Evolutionary conservation across 2,888 invertebrate species (phyloP).

Genomic region (Pterostichus niger): DNA sequence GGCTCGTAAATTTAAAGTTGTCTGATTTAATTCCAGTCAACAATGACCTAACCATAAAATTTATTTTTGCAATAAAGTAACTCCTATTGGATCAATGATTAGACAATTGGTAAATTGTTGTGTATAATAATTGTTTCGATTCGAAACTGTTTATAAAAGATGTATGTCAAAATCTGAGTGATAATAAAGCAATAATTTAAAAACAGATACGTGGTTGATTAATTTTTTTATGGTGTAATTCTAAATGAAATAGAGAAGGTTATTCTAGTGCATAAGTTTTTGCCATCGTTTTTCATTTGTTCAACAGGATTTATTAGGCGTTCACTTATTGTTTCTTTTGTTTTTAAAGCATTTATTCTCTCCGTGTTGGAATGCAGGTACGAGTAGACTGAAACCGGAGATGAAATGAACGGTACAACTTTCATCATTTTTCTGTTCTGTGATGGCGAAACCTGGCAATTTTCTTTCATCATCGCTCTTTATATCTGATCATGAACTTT

Average conservation of each 20-base stretch:
- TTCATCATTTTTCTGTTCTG: slow-evolving; percentile 32
- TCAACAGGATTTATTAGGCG: slow-evolving; percentile 38
- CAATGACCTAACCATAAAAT: too few species aligned
- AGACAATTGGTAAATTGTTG: too few species aligned
- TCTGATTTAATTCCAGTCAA: too few species aligned
- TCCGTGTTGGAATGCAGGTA: slow-evolving; percentile 42
- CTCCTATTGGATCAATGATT: too few species aligned
- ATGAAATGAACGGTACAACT: slow-evolving; percentile 40
- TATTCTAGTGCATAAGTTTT: slow-evolving; percentile 44
- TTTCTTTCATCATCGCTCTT: slow-evolving; percentile 42
- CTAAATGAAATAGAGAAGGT: slow-evolving; percentile 23
- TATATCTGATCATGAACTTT: slow-evolving; percentile 44
- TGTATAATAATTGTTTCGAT: too few species aligned
- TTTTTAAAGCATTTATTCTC: slow-evolving; percentile 35
- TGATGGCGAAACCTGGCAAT: slow-evolving; percentile 42
- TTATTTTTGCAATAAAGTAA: too few species aligned
- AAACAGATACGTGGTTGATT: not conserved
- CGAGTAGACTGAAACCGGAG: slow-evolving; percentile 35
- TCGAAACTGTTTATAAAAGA: too few species aligned
- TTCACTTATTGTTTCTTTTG: slow-evolving; percentile 45
- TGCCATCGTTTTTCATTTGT: slow-evolving; percentile 32
- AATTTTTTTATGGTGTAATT: not conserved
- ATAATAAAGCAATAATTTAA: too few species aligned
- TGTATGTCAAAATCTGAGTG: too few species aligned
- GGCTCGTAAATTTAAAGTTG: too few species aligned